A percentile compares a stretch with the other conserved stretches of the same genome.
phyloP scores from a whole-genome alignment of 2,113 vertebrate species.

The Neolamprologus caudopunctatus region DNA sequence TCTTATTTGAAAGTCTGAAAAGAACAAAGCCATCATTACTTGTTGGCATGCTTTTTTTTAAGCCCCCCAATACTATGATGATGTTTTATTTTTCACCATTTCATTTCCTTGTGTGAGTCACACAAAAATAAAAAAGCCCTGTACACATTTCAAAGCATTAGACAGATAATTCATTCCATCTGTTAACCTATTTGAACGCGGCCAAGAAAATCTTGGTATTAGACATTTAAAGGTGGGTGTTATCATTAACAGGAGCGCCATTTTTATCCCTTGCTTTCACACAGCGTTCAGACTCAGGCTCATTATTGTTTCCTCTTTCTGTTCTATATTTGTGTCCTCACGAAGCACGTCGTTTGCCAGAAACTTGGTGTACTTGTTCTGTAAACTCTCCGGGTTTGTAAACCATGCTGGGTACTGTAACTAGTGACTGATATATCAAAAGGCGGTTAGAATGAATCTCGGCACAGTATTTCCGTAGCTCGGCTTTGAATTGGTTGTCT shows the following conservation, averaged over 20 bases:
- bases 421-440: not conserved
- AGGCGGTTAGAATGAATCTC: not conserved
- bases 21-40: not conserved
- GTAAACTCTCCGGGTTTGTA: not conserved
- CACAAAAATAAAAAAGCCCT: not conserved
- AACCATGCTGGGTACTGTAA: not conserved
- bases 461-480: not conserved
- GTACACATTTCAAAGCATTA: not conserved
- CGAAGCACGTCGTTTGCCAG: not conserved
- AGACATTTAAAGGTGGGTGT: slow-evolving; percentile 13
- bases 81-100: not conserved
- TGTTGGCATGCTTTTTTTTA: not conserved
- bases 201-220: not conserved
- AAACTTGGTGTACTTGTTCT: not conserved
- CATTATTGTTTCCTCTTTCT: not conserved
- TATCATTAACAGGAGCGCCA: not conserved
- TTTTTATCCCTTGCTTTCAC: slow-evolving; percentile 3
- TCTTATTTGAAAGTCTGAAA: not conserved
- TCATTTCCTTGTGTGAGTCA: not conserved
- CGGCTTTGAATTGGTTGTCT: not conserved
- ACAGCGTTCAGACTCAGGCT: not conserved
- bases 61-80: not conserved
- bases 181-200: not conserved
- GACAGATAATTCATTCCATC: not conserved
- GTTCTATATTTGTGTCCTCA: not conserved